Percentiles rank a stretch among this genome's conserved stretches.
Evolutionary conservation across 2,888 invertebrate species (phyloP).

Genomic region (Scaptomyza caliginosa): DNA sequence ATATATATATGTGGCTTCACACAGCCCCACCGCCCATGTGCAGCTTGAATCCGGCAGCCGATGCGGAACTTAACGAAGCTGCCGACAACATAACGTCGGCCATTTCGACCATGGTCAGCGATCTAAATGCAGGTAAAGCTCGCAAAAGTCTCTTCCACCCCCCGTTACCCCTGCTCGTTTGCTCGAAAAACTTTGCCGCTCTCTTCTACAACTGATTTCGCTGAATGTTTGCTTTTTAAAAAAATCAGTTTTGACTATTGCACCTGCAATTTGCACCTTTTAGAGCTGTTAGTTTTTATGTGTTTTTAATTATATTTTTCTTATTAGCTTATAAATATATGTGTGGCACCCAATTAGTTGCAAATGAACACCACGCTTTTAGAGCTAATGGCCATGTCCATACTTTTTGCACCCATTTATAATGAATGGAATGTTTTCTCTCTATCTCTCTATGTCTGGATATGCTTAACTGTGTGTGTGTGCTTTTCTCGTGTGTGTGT

Average conservation of each 20-base stretch:
- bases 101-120: constrained; percentile 98
- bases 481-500: constrained; percentile 27
- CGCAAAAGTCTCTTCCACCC: constrained; percentile 1
- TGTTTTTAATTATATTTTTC: not conserved
- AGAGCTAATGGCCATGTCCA: constrained; percentile 48
- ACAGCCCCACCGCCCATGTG: constrained; percentile 67
- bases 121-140: constrained; percentile 93
- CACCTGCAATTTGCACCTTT: constrained; percentile 37
- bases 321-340: not conserved
- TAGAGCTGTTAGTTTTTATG: constrained; percentile 24
- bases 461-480: constrained; percentile 56
- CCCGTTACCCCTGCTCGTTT: constrained; percentile 5
- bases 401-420: constrained; percentile 9
- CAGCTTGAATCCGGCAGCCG: constrained; percentile 88
- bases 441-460: constrained; percentile 10
- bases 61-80: constrained; percentile 96
- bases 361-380: constrained; percentile 56
- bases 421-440: constrained; percentile 56
- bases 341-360: constrained; percentile 56
- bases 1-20: constrained; percentile 48
- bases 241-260: constrained; percentile 16
- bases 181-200: constrained; percentile 14
- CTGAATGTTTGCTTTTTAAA: constrained; percentile 39
- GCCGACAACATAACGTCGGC: constrained; percentile 99
- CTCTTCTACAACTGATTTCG: constrained; percentile 21